These are phyloP conservation scores for Synodontis membranacea DNA, from an alignment of 2,113 vertebrate genomes.

Conservation along the genomic window DNA sequence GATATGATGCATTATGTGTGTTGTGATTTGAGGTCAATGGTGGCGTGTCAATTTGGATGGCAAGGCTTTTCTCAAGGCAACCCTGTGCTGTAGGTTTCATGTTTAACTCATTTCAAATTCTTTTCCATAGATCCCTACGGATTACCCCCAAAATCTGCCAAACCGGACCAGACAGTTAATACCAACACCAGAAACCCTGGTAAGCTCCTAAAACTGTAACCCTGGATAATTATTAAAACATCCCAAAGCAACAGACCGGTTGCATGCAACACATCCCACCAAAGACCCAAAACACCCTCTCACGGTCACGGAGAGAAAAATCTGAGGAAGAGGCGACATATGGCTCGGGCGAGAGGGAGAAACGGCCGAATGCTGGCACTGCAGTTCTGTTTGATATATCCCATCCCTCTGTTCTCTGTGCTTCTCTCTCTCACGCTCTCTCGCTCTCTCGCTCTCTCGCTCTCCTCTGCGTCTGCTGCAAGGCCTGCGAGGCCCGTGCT, in stretches of 20 bases:
- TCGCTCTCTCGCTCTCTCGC: slow-evolving; percentile 52
- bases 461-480: slow-evolving; percentile 30
- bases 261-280: slow-evolving; percentile 10
- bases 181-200: slow-evolving; percentile 74
- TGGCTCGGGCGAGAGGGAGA: slow-evolving; percentile 37
- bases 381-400: slow-evolving; percentile 57
- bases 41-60: neutral
- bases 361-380: slow-evolving; percentile 32
- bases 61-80: neutral
- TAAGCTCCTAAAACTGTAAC: slow-evolving; percentile 48
- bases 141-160: slow-evolving; percentile 71
- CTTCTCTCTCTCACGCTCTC: slow-evolving; percentile 51
- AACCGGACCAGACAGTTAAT: slow-evolving; percentile 70
- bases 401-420: slow-evolving; percentile 55
- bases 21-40: neutral
- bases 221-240: neutral
- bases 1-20: neutral
- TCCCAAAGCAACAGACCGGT: slow-evolving; percentile 18
- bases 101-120: neutral
- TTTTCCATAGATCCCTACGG: slow-evolving; percentile 70
- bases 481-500: slow-evolving; percentile 70
- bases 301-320: slow-evolving; percentile 10
- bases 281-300: slow-evolving; percentile 28
- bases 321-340: slow-evolving; percentile 32
- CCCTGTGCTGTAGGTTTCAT: neutral